phyloP scores from a whole-genome alignment of 2,113 vertebrate genomes.

The Sylvilagus bachmani region DNA sequence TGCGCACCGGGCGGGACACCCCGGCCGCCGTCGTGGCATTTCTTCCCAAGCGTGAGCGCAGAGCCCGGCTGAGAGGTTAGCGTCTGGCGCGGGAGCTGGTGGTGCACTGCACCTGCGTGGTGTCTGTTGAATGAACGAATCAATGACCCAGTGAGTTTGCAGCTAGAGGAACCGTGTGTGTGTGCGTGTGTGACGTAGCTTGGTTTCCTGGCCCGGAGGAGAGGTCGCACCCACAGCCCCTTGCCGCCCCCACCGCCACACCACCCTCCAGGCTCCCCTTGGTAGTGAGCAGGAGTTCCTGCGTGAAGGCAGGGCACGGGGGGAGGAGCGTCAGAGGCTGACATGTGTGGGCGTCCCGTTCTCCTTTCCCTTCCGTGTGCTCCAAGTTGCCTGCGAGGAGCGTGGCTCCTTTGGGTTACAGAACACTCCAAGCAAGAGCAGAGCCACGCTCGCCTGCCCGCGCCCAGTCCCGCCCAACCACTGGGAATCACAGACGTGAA shows the following conservation, averaged over 20 bases:
- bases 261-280: background rate
- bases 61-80: background rate
- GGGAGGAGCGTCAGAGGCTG: background rate
- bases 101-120: background rate
- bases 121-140: background rate
- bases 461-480: too few relatives aligned
- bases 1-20: too few relatives aligned
- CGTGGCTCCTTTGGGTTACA: background rate
- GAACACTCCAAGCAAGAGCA: too few relatives aligned
- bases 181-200: too few relatives aligned
- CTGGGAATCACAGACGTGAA: background rate
- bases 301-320: too few relatives aligned
- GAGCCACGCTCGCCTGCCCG: too few relatives aligned
- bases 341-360: background rate
- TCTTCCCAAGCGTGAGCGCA: background rate
- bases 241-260: background rate
- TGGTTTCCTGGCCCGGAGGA: background rate
- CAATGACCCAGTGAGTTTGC: background rate
- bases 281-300: background rate
- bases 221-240: too few relatives aligned
- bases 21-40: fast-evolving
- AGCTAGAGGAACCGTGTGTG: background rate
- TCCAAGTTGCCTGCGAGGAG: background rate
- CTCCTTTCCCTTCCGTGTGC: background rate
- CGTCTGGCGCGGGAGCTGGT: background rate